Conservation (phyloP, 2,113 vertebrate species). For the Butastur rufipennis region DNA sequence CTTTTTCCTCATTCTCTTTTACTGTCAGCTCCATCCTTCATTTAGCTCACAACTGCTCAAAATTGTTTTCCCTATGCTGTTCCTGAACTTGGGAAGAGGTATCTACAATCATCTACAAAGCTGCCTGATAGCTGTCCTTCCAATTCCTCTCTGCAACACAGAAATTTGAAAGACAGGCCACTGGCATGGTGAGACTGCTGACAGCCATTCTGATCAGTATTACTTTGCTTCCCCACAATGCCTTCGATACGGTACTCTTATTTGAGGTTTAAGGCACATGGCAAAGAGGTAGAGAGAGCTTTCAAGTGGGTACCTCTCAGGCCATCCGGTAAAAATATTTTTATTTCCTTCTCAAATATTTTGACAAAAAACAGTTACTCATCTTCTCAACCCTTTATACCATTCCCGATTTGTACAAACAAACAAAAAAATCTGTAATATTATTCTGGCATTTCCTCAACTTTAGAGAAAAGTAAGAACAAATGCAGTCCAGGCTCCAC, state of each 20-base stretch:
- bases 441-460: not conserved
- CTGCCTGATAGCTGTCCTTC: not conserved
- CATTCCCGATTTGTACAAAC: not conserved
- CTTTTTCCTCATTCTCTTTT: not conserved
- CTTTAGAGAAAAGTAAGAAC: not conserved
- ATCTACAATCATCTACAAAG: not conserved
- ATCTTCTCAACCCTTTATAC: not conserved
- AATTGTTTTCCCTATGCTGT: not conserved
- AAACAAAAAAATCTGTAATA: not conserved
- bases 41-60: not conserved
- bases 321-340: not conserved
- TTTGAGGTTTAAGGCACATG: not conserved
- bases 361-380: not conserved
- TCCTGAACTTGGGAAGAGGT: not conserved
- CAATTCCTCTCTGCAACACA: not conserved
- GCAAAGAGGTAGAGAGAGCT: not conserved
- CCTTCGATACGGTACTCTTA: not conserved
- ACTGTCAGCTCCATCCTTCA: not conserved
- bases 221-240: not conserved
- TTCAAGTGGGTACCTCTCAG: not conserved
- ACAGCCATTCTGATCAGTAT: not conserved
- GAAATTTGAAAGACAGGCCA: not conserved
- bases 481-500: not conserved
- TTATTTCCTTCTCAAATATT: not conserved
- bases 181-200: not conserved